phyloP scores from a whole-genome alignment of 1,140 invertebrate species.

The Nilaparvata lugens region DNA sequence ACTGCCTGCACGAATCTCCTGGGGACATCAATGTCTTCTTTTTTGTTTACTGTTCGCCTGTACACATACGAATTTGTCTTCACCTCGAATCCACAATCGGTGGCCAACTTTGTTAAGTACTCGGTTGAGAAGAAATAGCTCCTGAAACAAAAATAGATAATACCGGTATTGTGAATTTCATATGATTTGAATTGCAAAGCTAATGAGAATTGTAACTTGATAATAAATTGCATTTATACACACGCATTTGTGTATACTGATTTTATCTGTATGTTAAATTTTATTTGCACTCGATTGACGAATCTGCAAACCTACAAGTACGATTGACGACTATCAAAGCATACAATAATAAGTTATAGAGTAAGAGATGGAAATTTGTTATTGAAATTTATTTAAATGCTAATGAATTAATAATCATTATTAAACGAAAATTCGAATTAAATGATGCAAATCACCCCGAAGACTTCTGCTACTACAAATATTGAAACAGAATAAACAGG shows the following conservation, averaged over 20 bases:
- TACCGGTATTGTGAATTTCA: background rate
- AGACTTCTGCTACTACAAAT: too few species aligned
- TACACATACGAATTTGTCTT: conserved; percentile 65
- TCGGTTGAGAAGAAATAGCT: conserved; percentile 73
- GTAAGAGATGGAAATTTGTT: too few species aligned
- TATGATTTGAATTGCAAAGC: background rate
- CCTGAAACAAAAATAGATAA: conserved; percentile 40
- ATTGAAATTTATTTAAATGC: too few species aligned
- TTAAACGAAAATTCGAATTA: too few species aligned
- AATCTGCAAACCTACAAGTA: background rate
- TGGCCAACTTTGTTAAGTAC: conserved; percentile 42
- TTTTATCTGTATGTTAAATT: too few species aligned
- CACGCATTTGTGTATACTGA: background rate
- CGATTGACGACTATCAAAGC: conserved; percentile 7
- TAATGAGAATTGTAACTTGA: background rate
- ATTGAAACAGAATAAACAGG: too few species aligned
- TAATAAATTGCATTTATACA: background rate
- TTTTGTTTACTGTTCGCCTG: conserved; percentile 79
- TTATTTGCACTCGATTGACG: background rate
- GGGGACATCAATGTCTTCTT: conserved; percentile 82
- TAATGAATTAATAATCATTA: too few species aligned
- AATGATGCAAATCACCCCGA: too few species aligned
- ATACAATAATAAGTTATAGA: background rate
- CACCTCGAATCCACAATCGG: conserved; percentile 55
- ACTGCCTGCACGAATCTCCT: conserved; percentile 89